Base-by-base conservation (phyloP, 2,113 vertebrate genomes). In the Hoplias malabaricus region DNA sequence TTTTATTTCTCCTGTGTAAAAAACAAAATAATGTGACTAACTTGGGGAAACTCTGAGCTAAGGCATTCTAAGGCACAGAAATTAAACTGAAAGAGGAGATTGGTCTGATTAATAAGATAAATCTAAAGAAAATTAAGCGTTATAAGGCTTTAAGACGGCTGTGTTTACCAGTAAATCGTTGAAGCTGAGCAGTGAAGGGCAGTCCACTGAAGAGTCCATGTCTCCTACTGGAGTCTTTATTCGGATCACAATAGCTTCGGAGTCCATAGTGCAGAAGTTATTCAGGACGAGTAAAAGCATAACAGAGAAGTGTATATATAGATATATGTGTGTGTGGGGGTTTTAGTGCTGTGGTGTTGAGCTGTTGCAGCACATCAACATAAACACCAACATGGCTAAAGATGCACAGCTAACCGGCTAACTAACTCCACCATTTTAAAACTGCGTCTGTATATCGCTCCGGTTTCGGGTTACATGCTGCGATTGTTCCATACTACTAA, bases 151-250 rank as follows among this genome's bases (percentile, higher is more conserved):
- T 25, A 43, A 42, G 4, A 43, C 10, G n/a, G n/a, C 4, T 31
- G 5, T 73, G 69, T 94, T 96, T 89, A 98, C 97, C 94, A 99
- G 92, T 83, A 99, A 90, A 50, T 99, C 97, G 87, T 94, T 95
- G 90, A 99, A 99, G 90, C 96, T 94, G 31, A 98, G 83, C 82
- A 96, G 94, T 7, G 95, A 94, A 0, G 94, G 94, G 29, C 87
- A 94, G 85, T 96, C 95, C 42, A 99, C 96, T 8, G 94, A 95
- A 80, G 97, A 99, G 89, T 99, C 97, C 92, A 99, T 96, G 79
- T 98, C 97, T 33, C 95, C 95, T 1, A 91, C 88, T 21, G 98
- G 96, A 7, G 96, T 94, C 80, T 92, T 94, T 87, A 99, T 99
- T 73, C 98, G 97, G 87, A 99, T 97, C 42, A 98, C 95, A 86